These are phyloP conservation scores for Taeniopygia guttata DNA, from an alignment of 2,797 vertebrate genomes.

Conservation along the genomic window DNA sequence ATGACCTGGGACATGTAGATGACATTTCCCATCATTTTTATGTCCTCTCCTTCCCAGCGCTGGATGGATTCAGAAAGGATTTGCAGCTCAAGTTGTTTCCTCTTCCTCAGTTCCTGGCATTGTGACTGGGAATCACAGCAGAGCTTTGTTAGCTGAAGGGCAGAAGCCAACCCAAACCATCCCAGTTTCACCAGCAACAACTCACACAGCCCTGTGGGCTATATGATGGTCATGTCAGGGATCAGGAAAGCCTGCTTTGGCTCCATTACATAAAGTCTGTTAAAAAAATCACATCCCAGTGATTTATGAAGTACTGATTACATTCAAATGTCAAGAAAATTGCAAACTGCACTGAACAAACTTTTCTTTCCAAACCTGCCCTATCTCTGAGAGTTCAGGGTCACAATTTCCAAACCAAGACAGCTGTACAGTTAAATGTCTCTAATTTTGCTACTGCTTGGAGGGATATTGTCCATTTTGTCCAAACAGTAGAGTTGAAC, in stretches of 20 bases:
- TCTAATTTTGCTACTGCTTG: not conserved
- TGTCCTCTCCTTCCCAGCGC: constrained; percentile 94
- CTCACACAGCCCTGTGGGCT: not conserved
- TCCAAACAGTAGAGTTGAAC: not conserved
- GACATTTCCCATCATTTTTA: constrained; percentile 90
- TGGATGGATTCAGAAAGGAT: constrained; percentile 93
- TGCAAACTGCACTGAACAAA: not conserved
- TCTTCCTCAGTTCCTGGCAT: constrained; percentile 93
- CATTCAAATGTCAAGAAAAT: not conserved
- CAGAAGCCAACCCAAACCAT: not conserved
- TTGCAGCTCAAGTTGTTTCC: constrained; percentile 94
- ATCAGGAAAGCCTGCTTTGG: not conserved
- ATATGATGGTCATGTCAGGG: not conserved
- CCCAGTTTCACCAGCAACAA: not conserved
- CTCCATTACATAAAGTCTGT: not conserved
- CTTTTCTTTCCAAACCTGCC: constrained; percentile 31
- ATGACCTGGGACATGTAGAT: constrained; percentile 93
- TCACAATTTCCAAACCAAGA: constrained; percentile 39
- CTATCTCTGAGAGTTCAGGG: not conserved
- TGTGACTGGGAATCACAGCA: constrained; percentile 77
- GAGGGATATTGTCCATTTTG: not conserved
- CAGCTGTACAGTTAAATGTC: not conserved
- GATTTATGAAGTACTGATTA: not conserved
- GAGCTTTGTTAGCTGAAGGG: not conserved
- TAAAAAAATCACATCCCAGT: not conserved